Percentiles rank a stretch among this genome's conserved stretches.
Conservation (phyloP, 2,888 invertebrate species). For the Augiades crinisus region DNA sequence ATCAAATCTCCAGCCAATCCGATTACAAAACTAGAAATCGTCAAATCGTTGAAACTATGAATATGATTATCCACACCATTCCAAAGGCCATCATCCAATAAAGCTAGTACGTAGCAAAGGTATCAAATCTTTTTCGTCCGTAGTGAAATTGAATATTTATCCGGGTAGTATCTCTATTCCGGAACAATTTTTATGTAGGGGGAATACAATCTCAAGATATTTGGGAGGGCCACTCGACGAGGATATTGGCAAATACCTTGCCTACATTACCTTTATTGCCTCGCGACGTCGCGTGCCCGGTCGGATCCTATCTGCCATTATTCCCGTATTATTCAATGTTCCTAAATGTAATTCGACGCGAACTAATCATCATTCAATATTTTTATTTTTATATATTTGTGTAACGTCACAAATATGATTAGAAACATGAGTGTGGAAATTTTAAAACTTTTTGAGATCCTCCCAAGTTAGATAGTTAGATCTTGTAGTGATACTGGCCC, state of each 20-base stretch:
- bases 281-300: slow-evolving; percentile 69
- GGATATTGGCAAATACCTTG: slow-evolving; percentile 80
- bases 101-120: slow-evolving; percentile 75
- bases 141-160: slow-evolving; percentile 81
- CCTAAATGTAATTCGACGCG: slow-evolving; percentile 55
- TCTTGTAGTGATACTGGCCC: no score
- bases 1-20: slow-evolving; percentile 20
- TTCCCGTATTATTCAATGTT: slow-evolving; percentile 67
- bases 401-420: no score
- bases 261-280: slow-evolving; percentile 79
- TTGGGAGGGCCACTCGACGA: slow-evolving; percentile 76
- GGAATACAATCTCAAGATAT: slow-evolving; percentile 79
- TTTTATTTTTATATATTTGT: no score
- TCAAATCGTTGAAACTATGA: slow-evolving; percentile 70
- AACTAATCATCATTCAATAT: slow-evolving; percentile 33
- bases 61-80: slow-evolving; percentile 78
- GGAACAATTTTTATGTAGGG: slow-evolving; percentile 81
- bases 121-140: slow-evolving; percentile 81
- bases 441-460: no score
- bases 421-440: no score
- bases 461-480: no score
- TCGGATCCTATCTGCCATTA: slow-evolving; percentile 68
- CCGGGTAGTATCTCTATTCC: slow-evolving; percentile 80
- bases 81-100: slow-evolving; percentile 79
- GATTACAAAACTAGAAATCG: slow-evolving; percentile 33